Base-by-base conservation (phyloP, 2,797 vertebrate genomes). In the Ptychobarbus kaznakovi region DNA sequence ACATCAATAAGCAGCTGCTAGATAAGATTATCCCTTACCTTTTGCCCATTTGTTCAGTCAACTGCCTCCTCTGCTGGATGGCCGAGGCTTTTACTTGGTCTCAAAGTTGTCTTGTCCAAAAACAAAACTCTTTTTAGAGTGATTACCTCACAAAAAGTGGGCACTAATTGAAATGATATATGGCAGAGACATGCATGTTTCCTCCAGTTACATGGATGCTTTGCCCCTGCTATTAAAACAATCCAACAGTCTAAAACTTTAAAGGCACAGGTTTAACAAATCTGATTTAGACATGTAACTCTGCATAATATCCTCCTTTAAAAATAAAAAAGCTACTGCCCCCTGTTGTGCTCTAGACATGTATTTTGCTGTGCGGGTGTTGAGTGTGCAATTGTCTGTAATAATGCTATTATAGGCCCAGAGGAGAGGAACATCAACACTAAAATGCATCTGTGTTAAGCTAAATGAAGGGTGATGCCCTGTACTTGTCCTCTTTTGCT, bases 381-480 rank as follows among this genome's bases (percentile, higher is more conserved):
- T 20, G 44, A 69, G 61, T 74, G 85, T 76, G 80, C 38, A 65
- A 70, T 77, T 77, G 80, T 28, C 51, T 82, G 73, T 78, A 42
- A 78, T 86, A 78, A 86, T 78, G 28, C 72, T 77, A 46, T 81
- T 81, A 77, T 46, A 79, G 25, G 16, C 32, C 35, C 40, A 35
- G 49, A 82, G 46, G 15, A 28, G 32, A 72, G 81, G 42, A 76
- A 77, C 16, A 78, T 49, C 61, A 66, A 70, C 81, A 73, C 58
- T 32, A 65, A 80, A 84, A 63, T 63, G 80, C 49, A 49, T n/a
- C 56, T 68, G 46, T 25, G 25, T 68, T 49, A 68, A 74, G 28
- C 2, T 3, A 82, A 85, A 85, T 66, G 74, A 82, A 85, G 68
- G 80, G 58, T 73, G 75, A 85, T 68, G 74, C 73, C 66, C 65